These are phyloP conservation scores for Doryteuthis pealeii DNA, from an alignment of 1,140 invertebrate genomes.

Conservation along the genomic window DNA sequence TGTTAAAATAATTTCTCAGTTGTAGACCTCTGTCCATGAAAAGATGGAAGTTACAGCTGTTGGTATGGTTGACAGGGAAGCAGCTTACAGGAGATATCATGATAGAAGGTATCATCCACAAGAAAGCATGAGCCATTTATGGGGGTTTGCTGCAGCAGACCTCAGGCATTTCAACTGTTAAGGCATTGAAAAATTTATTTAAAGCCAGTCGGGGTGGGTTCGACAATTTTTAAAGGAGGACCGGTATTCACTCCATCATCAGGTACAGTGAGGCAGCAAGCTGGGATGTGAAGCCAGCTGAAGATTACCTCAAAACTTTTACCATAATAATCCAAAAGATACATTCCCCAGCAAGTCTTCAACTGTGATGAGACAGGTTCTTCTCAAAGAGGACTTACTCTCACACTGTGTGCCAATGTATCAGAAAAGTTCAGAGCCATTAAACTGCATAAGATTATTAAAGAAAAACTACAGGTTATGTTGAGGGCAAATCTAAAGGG, in stretches of 20 bases:
- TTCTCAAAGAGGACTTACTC: background rate
- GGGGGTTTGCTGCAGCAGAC: background rate
- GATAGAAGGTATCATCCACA: background rate
- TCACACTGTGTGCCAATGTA: background rate
- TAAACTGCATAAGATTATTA: too few relatives aligned
- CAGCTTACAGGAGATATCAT: background rate
- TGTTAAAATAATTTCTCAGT: background rate
- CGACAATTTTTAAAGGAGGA: background rate
- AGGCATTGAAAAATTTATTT: too few relatives aligned
- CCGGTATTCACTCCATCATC: background rate
- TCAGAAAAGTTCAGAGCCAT: too few relatives aligned
- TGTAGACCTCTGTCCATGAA: background rate
- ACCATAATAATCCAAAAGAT: background rate
- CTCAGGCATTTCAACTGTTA: background rate
- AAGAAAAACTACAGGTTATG: too few relatives aligned
- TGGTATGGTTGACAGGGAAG: background rate
- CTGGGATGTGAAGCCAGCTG: too few relatives aligned
- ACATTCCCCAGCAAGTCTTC: background rate
- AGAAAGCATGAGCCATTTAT: background rate
- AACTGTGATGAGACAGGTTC: background rate
- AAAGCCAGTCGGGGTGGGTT: too few relatives aligned
- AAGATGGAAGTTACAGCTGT: background rate
- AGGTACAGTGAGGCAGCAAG: background rate
- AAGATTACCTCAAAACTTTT: too few relatives aligned
- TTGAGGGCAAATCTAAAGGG: too few relatives aligned